A percentile compares a stretch with the other conserved stretches of the same genome.
These are phyloP conservation scores for Thumatha senex DNA, from an alignment of 2,888 invertebrate species.

Conservation along the genomic window DNA sequence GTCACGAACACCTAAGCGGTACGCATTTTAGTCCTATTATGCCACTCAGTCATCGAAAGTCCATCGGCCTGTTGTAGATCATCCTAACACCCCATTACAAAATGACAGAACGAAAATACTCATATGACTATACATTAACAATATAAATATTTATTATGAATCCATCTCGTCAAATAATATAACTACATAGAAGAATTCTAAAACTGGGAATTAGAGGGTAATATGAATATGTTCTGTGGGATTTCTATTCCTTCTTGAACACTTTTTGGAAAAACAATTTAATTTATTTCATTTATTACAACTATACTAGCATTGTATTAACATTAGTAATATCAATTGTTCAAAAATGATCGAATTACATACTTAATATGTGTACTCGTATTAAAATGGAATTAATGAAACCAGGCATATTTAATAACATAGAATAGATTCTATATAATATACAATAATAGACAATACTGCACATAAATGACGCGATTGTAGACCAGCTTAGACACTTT, in stretches of 20 bases:
- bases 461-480: slow-evolving; percentile 46
- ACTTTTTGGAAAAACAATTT: slow-evolving; percentile 52
- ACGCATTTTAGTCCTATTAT: slow-evolving; percentile 63
- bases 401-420: slow-evolving; percentile 42
- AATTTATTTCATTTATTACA: slow-evolving; percentile 45
- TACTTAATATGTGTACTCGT: slow-evolving; percentile 40
- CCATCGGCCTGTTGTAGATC: slow-evolving; percentile 75
- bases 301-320: slow-evolving; percentile 60
- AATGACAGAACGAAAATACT: slow-evolving; percentile 70
- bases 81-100: slow-evolving; percentile 72
- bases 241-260: slow-evolving; percentile 53
- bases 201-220: slow-evolving; percentile 70
- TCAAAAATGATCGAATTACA: slow-evolving; percentile 47
- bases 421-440: slow-evolving; percentile 25
- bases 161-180: slow-evolving; percentile 73
- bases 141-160: slow-evolving; percentile 72
- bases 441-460: slow-evolving; percentile 46
- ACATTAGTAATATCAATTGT: slow-evolving; percentile 65
- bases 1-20: slow-evolving; percentile 67
- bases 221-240: slow-evolving; percentile 57
- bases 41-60: slow-evolving; percentile 79
- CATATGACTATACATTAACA: slow-evolving; percentile 77
- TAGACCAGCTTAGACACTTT: slow-evolving; percentile 57
- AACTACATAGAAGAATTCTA: slow-evolving; percentile 75
- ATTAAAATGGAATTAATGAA: slow-evolving; percentile 43